Evolutionary conservation across 1,140 invertebrate genomes (phyloP), one percentile per base, ranked within the genome.

Genomic region (Ectropis grisescens): DNA sequence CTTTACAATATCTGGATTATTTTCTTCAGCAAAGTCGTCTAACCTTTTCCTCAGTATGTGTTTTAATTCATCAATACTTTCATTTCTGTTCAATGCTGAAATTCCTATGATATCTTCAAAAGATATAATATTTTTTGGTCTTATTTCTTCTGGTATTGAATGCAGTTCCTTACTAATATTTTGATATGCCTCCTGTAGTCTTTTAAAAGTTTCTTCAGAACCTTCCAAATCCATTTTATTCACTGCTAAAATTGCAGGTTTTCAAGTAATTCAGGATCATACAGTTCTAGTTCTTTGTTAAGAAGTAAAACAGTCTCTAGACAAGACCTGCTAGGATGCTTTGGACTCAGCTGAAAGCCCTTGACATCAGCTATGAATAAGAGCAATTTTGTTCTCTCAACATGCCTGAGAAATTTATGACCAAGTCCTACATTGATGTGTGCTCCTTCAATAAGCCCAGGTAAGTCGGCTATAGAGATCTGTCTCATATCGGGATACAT

Each of bases 271-370:
- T 92, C 89, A n/a, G 87, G 80, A 55, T 95, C 90, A 62, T 97
- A 99, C 1, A 98, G 76, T 83, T 98, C 96, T 29, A 99, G 80
- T 84, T 99, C 97, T 80, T 94, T 96, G 60, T 96, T 98, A 0
- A 98, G 81, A 0, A 97, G 75, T 28, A 97, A 62, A 10, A 98
- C 83, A 30, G 94, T 98, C 76, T 98, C 92, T 46, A 98, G 83
- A 47, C 93, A 95, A 41, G 84, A 87, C 39, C 95, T 85, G 31
- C 82, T 52, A 2, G 79, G 70, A 69, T 91, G 85, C 37, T 86
- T 82, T 0, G 84, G 83, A 51, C 89, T 90, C 9, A 97, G 74
- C 53, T 87, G 87, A 75, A 97, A 97, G 2, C 96, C 96, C 70
- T 94, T 86, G 27, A 98, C 87, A 70, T 97, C 95, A 15, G 97